phyloP scores from a whole-genome alignment of 2,113 vertebrate genomes.

The Pan troglodytes region DNA sequence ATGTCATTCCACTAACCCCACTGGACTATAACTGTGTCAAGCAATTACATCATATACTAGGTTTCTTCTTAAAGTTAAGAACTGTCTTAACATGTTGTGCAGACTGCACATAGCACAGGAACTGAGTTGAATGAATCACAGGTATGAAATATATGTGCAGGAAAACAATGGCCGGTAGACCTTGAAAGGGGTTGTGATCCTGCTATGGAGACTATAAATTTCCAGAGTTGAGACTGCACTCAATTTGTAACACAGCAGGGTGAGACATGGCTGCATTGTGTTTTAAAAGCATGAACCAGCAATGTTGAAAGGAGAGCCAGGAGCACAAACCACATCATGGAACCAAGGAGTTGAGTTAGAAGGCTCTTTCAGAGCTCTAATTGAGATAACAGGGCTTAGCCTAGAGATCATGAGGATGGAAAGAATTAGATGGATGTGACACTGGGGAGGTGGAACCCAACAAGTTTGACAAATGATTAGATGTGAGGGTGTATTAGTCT shows the following conservation, averaged over 20 bases:
- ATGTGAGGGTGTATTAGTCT: not conserved
- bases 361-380: not conserved
- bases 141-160: not conserved
- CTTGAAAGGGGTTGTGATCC: not conserved
- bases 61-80: not conserved
- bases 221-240: not conserved
- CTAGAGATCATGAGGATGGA: not conserved
- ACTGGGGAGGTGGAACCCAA: not conserved
- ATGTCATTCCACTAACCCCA: not conserved
- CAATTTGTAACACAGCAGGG: not conserved
- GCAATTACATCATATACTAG: not conserved
- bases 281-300: not conserved
- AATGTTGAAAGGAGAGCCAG: not conserved
- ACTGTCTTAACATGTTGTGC: not conserved
- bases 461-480: not conserved
- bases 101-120: not conserved
- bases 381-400: not conserved
- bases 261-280: not conserved
- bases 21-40: not conserved
- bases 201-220: not conserved
- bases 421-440: not conserved
- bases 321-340: not conserved
- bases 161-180: not conserved
- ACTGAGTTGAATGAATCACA: not conserved
- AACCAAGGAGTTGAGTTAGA: not conserved